Conservation (phyloP, 1,140 invertebrate species). For the Glossosoma conforme region DNA sequence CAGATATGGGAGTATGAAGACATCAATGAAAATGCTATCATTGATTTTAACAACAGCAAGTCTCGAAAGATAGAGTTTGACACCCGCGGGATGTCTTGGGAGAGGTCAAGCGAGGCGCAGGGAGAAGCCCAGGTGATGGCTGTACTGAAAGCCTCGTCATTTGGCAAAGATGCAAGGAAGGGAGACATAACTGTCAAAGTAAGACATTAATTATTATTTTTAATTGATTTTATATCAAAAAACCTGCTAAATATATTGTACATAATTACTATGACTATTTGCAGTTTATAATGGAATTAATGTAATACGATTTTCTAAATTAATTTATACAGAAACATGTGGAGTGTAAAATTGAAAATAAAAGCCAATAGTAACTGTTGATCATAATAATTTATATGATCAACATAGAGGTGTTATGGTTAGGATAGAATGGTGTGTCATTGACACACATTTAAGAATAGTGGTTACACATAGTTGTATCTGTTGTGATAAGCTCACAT, state of each 20-base stretch:
- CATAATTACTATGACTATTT: too few relatives aligned
- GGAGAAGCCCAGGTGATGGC: slow-evolving; percentile 44
- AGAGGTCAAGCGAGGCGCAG: slow-evolving; percentile 35
- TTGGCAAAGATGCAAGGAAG: slow-evolving; percentile 34
- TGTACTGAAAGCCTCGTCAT: slow-evolving; percentile 37
- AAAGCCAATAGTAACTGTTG: too few relatives aligned
- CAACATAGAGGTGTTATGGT: too few relatives aligned
- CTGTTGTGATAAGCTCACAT: too few relatives aligned
- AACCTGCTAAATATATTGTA: neutral
- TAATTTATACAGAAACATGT: too few relatives aligned
- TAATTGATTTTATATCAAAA: slow-evolving; percentile 1
- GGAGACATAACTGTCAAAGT: slow-evolving; percentile 40
- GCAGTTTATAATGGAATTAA: too few relatives aligned
- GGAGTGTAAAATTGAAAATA: too few relatives aligned
- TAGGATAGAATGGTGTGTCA: too few relatives aligned
- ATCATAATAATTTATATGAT: too few relatives aligned
- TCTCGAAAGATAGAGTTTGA: slow-evolving; percentile 35
- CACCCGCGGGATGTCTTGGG: slow-evolving; percentile 41
- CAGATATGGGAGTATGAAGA: slow-evolving; percentile 52
- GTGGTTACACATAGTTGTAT: too few relatives aligned
- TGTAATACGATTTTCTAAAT: too few relatives aligned
- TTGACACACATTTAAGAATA: too few relatives aligned
- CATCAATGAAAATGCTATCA: slow-evolving; percentile 40
- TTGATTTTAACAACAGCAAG: slow-evolving; percentile 34
- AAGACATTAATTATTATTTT: neutral